A percentile compares a stretch with the other conserved stretches of the same genome.
These are phyloP conservation scores for Botia kubotai DNA, from an alignment of 2,797 vertebrate genomes.

Conservation along the genomic window DNA sequence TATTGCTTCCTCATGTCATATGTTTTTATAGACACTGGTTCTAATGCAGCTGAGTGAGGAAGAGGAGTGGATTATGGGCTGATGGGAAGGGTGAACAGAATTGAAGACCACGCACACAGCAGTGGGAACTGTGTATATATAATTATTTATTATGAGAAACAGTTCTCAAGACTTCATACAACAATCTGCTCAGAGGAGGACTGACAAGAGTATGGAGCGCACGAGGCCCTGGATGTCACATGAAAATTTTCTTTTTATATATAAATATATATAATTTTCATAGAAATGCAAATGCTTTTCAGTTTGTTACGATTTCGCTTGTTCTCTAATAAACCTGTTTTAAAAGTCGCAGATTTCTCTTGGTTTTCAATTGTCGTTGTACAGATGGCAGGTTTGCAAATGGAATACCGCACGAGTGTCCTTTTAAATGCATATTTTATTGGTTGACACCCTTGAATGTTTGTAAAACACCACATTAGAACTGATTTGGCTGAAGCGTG, in stretches of 20 bases:
- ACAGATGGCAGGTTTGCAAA: too few relatives aligned
- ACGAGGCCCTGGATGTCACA: slow-evolving; percentile 56
- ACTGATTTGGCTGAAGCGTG: neutral
- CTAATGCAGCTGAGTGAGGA: slow-evolving; percentile 80
- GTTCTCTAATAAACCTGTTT: slow-evolving; percentile 90
- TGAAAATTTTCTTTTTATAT: slow-evolving; percentile 56
- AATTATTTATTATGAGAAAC: slow-evolving; percentile 84
- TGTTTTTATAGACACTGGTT: slow-evolving; percentile 85
- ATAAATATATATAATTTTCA: slow-evolving; percentile 61
- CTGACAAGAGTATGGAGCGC: slow-evolving; percentile 51
- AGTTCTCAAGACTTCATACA: slow-evolving; percentile 51
- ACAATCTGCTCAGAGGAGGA: slow-evolving; percentile 47
- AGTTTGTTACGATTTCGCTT: slow-evolving; percentile 64
- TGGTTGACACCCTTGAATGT: neutral
- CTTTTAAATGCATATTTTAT: neutral
- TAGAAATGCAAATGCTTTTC: slow-evolving; percentile 60
- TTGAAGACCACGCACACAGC: slow-evolving; percentile 58
- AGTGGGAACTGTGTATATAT: slow-evolving; percentile 85
- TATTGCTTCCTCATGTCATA: neutral
- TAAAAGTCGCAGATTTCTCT: slow-evolving; percentile 71
- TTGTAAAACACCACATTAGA: neutral
- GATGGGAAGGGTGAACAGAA: slow-evolving; percentile 49
- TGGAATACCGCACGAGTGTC: too few relatives aligned
- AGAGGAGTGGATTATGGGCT: slow-evolving; percentile 60
- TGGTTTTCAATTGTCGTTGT: too few relatives aligned